Percentiles rank a stretch among this genome's conserved stretches.
Evolutionary conservation across 2,797 vertebrate species (phyloP).

Genomic region (Sylvia borin): DNA sequence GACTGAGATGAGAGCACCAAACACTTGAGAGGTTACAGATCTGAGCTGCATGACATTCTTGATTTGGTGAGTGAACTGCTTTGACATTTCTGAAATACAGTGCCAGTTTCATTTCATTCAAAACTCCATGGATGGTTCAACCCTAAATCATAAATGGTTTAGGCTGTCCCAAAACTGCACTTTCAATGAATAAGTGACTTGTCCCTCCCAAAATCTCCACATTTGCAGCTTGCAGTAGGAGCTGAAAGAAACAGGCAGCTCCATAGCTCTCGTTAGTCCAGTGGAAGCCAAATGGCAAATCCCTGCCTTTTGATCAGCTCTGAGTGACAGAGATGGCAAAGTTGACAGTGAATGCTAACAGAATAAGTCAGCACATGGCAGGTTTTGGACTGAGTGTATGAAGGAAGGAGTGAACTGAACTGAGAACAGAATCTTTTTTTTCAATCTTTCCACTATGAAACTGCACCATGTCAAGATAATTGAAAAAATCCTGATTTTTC

Average conservation of each 20-base stretch:
- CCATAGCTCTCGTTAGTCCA: not conserved
- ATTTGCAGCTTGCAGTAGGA: not conserved
- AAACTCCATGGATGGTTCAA: not conserved
- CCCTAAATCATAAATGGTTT: not conserved
- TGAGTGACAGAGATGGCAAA: not conserved
- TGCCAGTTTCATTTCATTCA: slow-evolving; percentile 3
- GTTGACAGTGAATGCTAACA: not conserved
- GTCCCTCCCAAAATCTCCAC: not conserved
- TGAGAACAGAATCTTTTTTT: not conserved
- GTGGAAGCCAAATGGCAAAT: not conserved
- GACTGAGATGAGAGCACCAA: not conserved
- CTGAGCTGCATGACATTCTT: not conserved
- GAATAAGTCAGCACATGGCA: not conserved
- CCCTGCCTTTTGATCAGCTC: not conserved
- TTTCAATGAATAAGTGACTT: not conserved
- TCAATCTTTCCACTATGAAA: not conserved
- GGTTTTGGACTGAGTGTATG: not conserved
- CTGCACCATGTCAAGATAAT: not conserved
- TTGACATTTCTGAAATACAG: not conserved
- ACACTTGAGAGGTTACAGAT: not conserved
- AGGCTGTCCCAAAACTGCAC: not conserved
- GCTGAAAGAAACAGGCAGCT: not conserved
- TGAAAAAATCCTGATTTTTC: not conserved
- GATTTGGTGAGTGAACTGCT: not conserved
- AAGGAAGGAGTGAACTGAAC: not conserved